Evolutionary conservation across 64 coral and sea anemone genomes (phyloP).

Genomic region (Stylophora pistillata): DNA sequence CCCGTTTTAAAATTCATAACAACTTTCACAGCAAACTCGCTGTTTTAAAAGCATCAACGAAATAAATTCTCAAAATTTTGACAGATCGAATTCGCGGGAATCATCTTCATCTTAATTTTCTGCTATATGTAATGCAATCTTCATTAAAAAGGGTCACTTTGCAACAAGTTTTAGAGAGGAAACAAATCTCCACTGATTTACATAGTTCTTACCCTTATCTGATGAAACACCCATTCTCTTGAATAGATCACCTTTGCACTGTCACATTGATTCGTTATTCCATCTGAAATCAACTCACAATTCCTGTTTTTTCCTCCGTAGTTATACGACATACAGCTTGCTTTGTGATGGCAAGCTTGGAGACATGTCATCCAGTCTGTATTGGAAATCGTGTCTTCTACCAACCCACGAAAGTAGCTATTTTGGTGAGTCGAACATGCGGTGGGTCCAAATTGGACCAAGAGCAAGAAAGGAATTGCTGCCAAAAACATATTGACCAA

Average conservation of each 20-base stretch:
- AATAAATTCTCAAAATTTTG: too few relatives aligned
- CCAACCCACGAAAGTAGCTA: neutral
- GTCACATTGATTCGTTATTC: neutral
- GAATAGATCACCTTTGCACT: neutral
- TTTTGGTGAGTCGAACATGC: neutral
- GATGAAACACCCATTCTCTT: conserved; percentile 10
- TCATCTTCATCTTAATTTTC: too few relatives aligned
- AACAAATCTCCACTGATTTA: neutral
- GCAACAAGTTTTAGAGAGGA: neutral
- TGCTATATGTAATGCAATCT: neutral
- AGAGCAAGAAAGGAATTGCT: neutral
- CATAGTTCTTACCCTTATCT: conserved; percentile 19
- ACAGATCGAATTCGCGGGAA: too few relatives aligned
- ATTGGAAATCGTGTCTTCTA: neutral
- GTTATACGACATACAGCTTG: conserved; percentile 37
- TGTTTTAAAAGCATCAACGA: too few relatives aligned
- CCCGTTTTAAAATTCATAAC: too few relatives aligned
- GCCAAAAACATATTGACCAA: neutral
- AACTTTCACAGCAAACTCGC: too few relatives aligned
- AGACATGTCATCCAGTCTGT: conserved; percentile 26
- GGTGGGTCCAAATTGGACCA: neutral
- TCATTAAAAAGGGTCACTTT: neutral
- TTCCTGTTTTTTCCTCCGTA: neutral
- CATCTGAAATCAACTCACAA: conserved; percentile 17
- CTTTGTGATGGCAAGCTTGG: neutral